Percentiles rank a stretch among this genome's conserved stretches.
Conservation (phyloP, 92 coral and sea anemone genomes). For the Pocillopora meandrina region DNA sequence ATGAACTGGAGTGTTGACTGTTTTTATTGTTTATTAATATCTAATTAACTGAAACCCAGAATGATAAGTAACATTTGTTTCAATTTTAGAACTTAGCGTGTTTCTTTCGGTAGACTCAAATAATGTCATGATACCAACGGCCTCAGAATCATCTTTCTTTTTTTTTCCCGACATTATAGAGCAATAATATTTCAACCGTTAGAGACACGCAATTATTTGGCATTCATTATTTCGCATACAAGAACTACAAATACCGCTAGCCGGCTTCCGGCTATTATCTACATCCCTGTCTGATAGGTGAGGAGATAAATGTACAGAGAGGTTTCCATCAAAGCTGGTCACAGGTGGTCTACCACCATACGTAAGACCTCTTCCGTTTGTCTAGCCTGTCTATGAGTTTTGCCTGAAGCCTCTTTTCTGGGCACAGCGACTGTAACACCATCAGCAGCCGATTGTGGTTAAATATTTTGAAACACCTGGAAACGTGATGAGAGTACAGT, state of each 20-base stretch:
- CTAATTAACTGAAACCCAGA: constrained; percentile 24
- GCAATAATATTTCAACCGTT: constrained; percentile 40
- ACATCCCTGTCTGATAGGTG: too few species aligned
- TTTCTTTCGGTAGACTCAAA: constrained; percentile 31
- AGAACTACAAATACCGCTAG: constrained; percentile 33
- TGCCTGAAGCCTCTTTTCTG: too few species aligned
- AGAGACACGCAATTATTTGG: constrained; percentile 41
- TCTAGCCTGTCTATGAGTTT: too few species aligned
- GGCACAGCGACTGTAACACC: too few species aligned
- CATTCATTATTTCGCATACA: constrained; percentile 45
- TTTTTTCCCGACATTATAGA: neutral
- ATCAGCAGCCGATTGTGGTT: too few species aligned
- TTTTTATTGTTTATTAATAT: constrained; percentile 14
- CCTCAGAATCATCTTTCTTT: constrained; percentile 36
- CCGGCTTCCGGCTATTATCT: neutral
- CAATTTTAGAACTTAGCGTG: constrained; percentile 45
- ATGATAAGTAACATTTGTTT: constrained; percentile 28
- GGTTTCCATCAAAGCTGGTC: too few species aligned
- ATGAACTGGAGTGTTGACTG: constrained; percentile 4
- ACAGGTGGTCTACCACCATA: too few species aligned
- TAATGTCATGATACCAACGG: constrained; percentile 30
- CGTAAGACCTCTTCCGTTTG: too few species aligned
- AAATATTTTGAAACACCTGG: too few species aligned
- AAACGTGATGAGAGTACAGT: too few species aligned
- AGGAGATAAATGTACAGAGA: too few species aligned